Evolutionary conservation across 2,113 vertebrate genomes (phyloP).

Genomic region (Mionectes macconnelli): DNA sequence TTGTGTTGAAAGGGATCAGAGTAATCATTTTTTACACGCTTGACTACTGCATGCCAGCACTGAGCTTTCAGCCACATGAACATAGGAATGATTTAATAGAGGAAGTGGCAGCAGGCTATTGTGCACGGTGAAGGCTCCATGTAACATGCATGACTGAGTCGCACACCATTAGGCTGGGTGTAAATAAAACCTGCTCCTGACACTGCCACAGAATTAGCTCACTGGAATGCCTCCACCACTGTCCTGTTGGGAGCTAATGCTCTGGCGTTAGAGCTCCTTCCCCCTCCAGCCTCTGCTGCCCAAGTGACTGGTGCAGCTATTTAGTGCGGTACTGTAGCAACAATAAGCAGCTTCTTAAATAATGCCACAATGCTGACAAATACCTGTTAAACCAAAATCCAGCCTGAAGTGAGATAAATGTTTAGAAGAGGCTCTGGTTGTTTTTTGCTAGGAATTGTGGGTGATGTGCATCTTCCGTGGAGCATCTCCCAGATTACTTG

Average conservation of each 20-base stretch:
- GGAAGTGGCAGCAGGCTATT: slow-evolving; percentile 60
- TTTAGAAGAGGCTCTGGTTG: background rate
- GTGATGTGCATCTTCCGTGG: background rate
- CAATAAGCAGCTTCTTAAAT: background rate
- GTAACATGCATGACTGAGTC: slow-evolving; percentile 61
- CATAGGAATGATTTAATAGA: slow-evolving; percentile 65
- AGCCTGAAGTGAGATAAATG: background rate
- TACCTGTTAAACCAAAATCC: background rate
- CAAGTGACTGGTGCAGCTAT: background rate
- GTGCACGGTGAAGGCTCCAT: slow-evolving; percentile 49
- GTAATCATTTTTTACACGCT: slow-evolving; percentile 68
- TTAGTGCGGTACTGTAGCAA: background rate
- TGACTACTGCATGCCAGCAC: slow-evolving; percentile 30
- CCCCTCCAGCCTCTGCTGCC: background rate
- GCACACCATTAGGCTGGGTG: slow-evolving; percentile 36
- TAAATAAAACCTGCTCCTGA: slow-evolving; percentile 60
- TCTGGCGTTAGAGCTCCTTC: background rate
- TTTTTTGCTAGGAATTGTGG: background rate
- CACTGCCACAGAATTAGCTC: slow-evolving; percentile 6
- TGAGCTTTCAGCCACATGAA: slow-evolving; percentile 46
- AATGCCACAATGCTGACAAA: background rate
- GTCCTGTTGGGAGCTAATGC: background rate
- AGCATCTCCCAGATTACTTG: background rate
- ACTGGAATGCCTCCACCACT: slow-evolving; percentile 27
- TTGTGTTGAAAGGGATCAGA: slow-evolving; percentile 57